A percentile compares a stretch with the other conserved stretches of the same genome.
phyloP scores from a whole-genome alignment of 1,140 invertebrate genomes.

The Alviniconcha marisindica region DNA sequence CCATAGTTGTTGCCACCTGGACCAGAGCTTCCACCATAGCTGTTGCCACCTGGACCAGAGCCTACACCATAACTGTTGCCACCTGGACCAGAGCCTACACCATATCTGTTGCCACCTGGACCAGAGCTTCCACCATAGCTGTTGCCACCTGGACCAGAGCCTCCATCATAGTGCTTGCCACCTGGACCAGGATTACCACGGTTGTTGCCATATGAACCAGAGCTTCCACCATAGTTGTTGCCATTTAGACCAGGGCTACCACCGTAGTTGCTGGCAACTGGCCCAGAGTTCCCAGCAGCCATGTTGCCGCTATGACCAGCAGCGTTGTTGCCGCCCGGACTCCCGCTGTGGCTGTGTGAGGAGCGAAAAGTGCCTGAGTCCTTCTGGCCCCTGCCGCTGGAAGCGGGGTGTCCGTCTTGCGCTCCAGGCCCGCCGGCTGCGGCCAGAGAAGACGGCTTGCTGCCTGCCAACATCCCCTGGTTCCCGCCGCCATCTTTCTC shows the following conservation, averaged over 20 bases:
- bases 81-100: background rate
- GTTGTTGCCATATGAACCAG: background rate
- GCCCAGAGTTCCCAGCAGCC: background rate
- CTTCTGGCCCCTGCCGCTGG: background rate
- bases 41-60: background rate
- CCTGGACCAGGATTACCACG: background rate
- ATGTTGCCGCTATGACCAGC: background rate
- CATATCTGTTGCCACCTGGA: background rate
- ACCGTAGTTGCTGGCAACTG: background rate
- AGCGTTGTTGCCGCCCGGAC: conserved; percentile 1
- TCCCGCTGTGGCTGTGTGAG: background rate
- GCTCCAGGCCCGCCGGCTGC: background rate
- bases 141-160: background rate
- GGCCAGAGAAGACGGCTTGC: background rate
- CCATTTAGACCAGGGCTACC: background rate
- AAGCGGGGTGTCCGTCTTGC: background rate
- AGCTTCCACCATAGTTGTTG: background rate
- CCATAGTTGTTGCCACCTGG: conserved; percentile 1
- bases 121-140: background rate
- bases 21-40: background rate
- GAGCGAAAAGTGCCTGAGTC: background rate
- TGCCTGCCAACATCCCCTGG: background rate
- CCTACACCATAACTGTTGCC: background rate
- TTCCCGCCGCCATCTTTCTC: background rate
- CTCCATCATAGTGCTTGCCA: background rate